Evolutionary conservation across 1,140 invertebrate genomes (phyloP), one percentile per base, ranked within the genome.

Genomic region (Bradynema listronoti): DNA sequence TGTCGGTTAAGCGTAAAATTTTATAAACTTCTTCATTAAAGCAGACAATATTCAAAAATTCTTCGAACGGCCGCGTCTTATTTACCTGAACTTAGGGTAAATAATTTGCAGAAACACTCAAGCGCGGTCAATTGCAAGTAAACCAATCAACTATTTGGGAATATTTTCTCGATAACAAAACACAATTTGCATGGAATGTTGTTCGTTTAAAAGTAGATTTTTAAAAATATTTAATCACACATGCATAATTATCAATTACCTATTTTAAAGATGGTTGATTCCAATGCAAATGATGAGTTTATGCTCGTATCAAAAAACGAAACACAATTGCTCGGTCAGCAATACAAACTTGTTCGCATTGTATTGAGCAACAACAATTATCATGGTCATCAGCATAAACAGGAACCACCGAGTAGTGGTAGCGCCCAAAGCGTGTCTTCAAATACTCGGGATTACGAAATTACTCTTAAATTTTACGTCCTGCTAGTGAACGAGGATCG

Each of bases 281-380:
- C 29, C 7, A n/a, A 47, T 14, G 16, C 27, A 16, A 30, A 14
- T 34, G 67, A 75, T 63, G 34, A 53, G 14, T 77, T 69, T 46
- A 77, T 71, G 69, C 30, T 77, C 27, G 50, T 77, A 36, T 61
- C 69, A 14, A 69, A 73, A 42, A 73, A 78, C 19, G 34, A 47
- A 27, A 25, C 39, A 33, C 49, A 72, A 33, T 22, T 61, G 2
- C 67, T 43, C n/a, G 61, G 33, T 9, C 55, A 58, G 19, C 24
- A n/a, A 5, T 73, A 72, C 46, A 32, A 60, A 32, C 19, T 72
- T 22, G 36, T 73, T 19, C 24, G 63, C 36, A 24, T 68, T 11
- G 64, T 65, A 6, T 36, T 69, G 19, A 66, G 58, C 65, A 47
- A 66, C 69, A 22, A 34, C 7, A 34, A 29, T n/a, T n/a, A n/a